phyloP scores from a whole-genome alignment of 2,797 vertebrate species.

The Coccyzus lansbergi region DNA sequence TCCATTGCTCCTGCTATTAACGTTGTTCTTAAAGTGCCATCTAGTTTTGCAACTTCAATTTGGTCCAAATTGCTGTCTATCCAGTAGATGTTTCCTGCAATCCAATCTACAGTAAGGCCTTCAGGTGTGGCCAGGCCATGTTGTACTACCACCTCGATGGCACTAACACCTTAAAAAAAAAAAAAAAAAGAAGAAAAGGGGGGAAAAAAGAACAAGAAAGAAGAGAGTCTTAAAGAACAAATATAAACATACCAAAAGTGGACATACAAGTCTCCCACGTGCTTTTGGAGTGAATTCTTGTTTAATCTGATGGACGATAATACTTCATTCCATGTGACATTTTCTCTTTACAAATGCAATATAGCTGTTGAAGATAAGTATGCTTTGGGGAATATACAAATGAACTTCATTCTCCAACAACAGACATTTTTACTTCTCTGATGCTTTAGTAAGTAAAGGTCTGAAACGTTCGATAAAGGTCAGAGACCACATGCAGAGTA shows the following conservation, averaged over 20 bases:
- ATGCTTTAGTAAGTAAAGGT: neutral
- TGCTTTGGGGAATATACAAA: neutral
- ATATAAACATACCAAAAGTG: neutral
- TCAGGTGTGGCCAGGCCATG: conserved; percentile 97
- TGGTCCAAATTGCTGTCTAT: conserved; percentile 99
- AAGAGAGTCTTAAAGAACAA: neutral
- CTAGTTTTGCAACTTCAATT: conserved; percentile 95
- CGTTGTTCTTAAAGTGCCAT: conserved; percentile 91
- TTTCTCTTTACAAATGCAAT: neutral
- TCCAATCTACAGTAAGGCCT: conserved; percentile 97
- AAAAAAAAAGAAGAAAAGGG: neutral
- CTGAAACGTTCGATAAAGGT: neutral
- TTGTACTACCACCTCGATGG: conserved; percentile 94
- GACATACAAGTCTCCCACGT: neutral
- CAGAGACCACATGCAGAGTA: neutral
- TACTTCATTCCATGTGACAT: neutral
- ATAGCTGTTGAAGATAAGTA: neutral
- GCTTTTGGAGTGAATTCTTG: neutral
- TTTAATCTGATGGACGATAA: neutral
- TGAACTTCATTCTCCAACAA: neutral
- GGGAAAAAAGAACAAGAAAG: neutral
- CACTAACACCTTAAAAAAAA: conserved; percentile 85
- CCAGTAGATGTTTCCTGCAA: conserved; percentile 97
- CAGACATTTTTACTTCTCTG: neutral
- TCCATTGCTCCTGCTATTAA: conserved; percentile 97